Evolutionary conservation across 2,888 invertebrate species (phyloP), one percentile per base, ranked within the genome.

Genomic region (Andrena bucephala): DNA sequence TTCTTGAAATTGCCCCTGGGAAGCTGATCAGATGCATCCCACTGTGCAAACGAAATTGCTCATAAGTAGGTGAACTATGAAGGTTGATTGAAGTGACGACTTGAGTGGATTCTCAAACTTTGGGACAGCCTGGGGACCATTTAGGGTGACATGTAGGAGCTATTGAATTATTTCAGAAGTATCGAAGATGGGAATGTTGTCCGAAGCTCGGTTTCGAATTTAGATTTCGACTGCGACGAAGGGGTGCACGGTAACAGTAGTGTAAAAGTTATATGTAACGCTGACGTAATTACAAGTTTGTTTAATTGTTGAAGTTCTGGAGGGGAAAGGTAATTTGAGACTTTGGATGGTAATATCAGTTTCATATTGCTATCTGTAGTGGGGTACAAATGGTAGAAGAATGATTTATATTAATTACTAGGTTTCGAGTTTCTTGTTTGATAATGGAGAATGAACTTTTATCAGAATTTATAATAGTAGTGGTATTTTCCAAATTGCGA

Each of bases 11-110:
- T n/a, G 8, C 5, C 31, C 10, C 20, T 33, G 24, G 33, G 33
- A 77, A 5, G 16, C 57, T 77, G n/a, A 60, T 66, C 77, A 27
- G 50, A 27, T 36, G 59, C 72, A 65, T 59, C 13, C 6, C 20
- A 13, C 54, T 27, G 54, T 72, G 63, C 31, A 59, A 63, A 36
- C 7, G 62, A 24, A 62, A 52, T 68, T 36, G 33, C 48, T 42
- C 52, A 62, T 29, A 13, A 62, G 68, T 33, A 24, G 31, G n/a
- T 8, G 1, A 10, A 24, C 16, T 42, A n/a, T 63, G 13, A 6
- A 70, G n/a, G 48, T 48, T 60, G 60, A 6, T n/a, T 16, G 20
- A 68, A 57, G 7, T 5, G 24, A 16, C 24, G 24, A 24, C 8
- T 68, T 68, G 54, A 16, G 29, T 31, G 16, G 36, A 36, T 66